Conservation (phyloP, 2,888 invertebrate genomes). For the Melolontha melolontha region DNA sequence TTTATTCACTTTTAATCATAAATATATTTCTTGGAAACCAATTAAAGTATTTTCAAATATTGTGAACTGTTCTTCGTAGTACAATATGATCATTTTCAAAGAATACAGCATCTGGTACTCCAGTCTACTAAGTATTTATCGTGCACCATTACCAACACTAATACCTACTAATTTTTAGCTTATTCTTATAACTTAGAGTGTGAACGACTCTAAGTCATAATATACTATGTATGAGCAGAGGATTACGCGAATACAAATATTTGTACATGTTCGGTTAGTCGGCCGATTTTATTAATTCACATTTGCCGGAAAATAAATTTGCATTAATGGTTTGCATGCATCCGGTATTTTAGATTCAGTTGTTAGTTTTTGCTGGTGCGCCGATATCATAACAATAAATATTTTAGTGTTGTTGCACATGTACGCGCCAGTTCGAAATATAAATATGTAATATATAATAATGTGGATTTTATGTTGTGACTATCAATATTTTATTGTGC, state of each 20-base stretch:
- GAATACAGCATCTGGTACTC: background rate
- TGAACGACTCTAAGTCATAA: slow-evolving; percentile 7
- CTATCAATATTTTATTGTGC: too few species aligned
- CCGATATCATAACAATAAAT: slow-evolving; percentile 1
- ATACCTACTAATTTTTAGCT: slow-evolving; percentile 1
- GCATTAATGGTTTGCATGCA: slow-evolving; percentile 2
- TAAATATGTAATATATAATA: too few species aligned
- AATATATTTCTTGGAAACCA: too few species aligned
- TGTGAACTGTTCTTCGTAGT: too few species aligned
- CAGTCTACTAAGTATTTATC: background rate
- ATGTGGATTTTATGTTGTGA: too few species aligned
- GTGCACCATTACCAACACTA: background rate
- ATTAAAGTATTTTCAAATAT: too few species aligned
- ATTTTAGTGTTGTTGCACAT: background rate
- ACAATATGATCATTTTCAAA: too few species aligned
- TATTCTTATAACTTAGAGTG: slow-evolving; percentile 10
- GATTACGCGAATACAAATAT: slow-evolving; percentile 13
- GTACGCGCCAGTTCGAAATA: too few species aligned
- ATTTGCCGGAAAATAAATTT: slow-evolving; percentile 1
- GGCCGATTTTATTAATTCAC: slow-evolving; percentile 16
- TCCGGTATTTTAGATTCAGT: slow-evolving; percentile 6
- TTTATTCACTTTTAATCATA: too few species aligned
- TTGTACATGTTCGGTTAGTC: background rate
- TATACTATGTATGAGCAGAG: background rate
- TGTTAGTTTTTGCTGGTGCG: slow-evolving; percentile 2